These are phyloP conservation scores for Conger conger DNA, from an alignment of 2,113 vertebrate genomes.

Conservation along the genomic window DNA sequence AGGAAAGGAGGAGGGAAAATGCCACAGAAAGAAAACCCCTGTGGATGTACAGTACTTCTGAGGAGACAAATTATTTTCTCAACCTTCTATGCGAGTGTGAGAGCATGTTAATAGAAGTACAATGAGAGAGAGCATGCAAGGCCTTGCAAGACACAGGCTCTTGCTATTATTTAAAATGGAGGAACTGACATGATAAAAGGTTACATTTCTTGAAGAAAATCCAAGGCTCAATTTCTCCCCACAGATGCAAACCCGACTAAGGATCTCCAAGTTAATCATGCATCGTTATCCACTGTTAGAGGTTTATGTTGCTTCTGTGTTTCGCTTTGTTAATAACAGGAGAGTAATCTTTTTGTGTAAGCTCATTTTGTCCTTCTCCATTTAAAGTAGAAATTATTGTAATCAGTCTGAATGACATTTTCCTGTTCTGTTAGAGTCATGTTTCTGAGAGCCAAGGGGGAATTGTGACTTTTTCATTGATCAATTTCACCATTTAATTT, in stretches of 20 bases:
- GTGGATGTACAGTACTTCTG: neutral
- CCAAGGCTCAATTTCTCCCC: neutral
- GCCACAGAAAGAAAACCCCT: neutral
- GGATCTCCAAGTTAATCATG: neutral
- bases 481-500: too few species aligned
- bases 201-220: neutral
- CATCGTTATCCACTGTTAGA: neutral
- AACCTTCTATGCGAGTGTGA: neutral
- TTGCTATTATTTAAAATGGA: neutral
- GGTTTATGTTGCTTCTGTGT: neutral
- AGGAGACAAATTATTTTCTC: neutral
- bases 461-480: too few species aligned
- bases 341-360: neutral
- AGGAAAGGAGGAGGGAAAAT: neutral
- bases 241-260: neutral
- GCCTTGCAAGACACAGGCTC: neutral
- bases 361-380: neutral
- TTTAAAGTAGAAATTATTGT: neutral
- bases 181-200: conserved; percentile 11
- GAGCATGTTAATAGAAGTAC: neutral
- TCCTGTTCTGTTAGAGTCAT: neutral
- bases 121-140: neutral
- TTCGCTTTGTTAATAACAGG: neutral
- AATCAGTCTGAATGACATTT: neutral
- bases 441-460: neutral